Evolutionary conservation across 2,888 invertebrate species (phyloP), one percentile per base, ranked within the genome.

Genomic region (Amorpha juglandis): DNA sequence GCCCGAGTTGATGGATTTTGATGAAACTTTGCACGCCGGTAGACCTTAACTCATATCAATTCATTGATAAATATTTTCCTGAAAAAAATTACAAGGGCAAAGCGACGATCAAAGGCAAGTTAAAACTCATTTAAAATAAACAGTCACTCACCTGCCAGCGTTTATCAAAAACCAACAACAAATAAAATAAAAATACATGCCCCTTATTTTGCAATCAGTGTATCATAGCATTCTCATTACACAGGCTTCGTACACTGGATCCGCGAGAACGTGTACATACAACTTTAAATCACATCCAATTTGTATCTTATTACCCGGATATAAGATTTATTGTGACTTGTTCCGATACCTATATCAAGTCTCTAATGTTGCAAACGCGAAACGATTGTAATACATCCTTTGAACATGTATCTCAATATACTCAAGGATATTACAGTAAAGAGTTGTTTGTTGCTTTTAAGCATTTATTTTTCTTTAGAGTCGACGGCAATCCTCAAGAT

Each of bases 161-260:
- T 38, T 7, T 8, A 7, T 4, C 6, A 33, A 14, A n/a, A n/a
- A 6, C 35, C 7, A n/a, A n/a, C 14, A n/a, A 35, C 2, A n/a
- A 42, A 58, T 19, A 19, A 58, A 58, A 19, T 16, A 53, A 9
- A 38, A 4, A 38, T 16, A 38, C n/a, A 35, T n/a, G 33, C 33
- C 42, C 62, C 63, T 67, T 68, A 71, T 67, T 67, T 33, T 66
- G 27, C 35, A 33, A 63, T 63, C 64, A 66, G 62, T 72, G 70
- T 72, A 74, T 11, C 58, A 12, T 38, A 72, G 51, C 69, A 68
- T 62, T 65, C 67, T 77, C 74, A 74, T 75, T 74, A 74, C 62
- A 67, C 66, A 58, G 42, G 64, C 68, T 63, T 62, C 58, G 66
- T 51, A 16, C 69, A 48, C 66, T 48, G 47, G 48, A 63, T 45